Percentiles rank a stretch among this genome's conserved stretches.
Conservation (phyloP, 1,140 invertebrate species). For the Drosophila ananassae region DNA sequence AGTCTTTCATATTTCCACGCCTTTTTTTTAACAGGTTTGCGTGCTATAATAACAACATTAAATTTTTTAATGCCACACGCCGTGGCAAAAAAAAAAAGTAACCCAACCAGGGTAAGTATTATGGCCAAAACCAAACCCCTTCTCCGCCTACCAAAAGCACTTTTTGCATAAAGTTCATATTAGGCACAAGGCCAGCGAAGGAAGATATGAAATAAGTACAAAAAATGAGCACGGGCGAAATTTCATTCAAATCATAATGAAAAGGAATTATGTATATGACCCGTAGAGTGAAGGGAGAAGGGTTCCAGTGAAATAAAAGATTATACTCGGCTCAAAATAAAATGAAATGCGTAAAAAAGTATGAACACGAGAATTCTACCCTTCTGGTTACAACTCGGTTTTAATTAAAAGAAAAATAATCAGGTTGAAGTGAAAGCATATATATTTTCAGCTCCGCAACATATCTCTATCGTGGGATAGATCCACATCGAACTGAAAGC, state of each 20-base stretch:
- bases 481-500: neutral
- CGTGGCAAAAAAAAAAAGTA: slow-evolving; percentile 25
- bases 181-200: slow-evolving; percentile 68
- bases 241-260: slow-evolving; percentile 65
- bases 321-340: slow-evolving; percentile 46
- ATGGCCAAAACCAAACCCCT: slow-evolving; percentile 47
- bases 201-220: slow-evolving; percentile 60
- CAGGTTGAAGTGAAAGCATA: slow-evolving; percentile 1
- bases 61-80: slow-evolving; percentile 58
- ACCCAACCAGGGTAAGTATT: slow-evolving; percentile 50
- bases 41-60: slow-evolving; percentile 58
- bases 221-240: slow-evolving; percentile 57
- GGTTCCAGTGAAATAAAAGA: slow-evolving; percentile 48
- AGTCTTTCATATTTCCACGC: slow-evolving; percentile 20
- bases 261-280: slow-evolving; percentile 78
- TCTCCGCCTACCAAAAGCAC: slow-evolving; percentile 25
- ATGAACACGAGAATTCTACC: slow-evolving; percentile 22
- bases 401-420: slow-evolving; percentile 63
- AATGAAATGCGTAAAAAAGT: slow-evolving; percentile 13
- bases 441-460: neutral
- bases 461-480: neutral
- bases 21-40: slow-evolving; percentile 20
- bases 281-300: slow-evolving; percentile 10
- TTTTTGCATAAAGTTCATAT: slow-evolving; percentile 77
- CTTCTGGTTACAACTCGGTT: slow-evolving; percentile 17